A percentile compares a stretch with the other conserved stretches of the same genome.
Evolutionary conservation across 2,888 invertebrate species (phyloP).

Genomic region (Microctonus brassicae): DNA sequence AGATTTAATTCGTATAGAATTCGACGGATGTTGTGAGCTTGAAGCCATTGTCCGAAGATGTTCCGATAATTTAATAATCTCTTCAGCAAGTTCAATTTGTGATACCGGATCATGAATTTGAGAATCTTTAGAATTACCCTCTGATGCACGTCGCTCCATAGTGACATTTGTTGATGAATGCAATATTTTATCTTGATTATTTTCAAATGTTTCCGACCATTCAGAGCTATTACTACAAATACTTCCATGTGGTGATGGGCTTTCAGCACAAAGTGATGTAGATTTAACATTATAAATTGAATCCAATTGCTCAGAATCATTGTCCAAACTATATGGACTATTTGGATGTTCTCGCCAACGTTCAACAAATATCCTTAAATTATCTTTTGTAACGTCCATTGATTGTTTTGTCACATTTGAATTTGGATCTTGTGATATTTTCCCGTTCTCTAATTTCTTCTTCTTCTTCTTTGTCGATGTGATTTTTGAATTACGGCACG

Average conservation of each 20-base stretch:
- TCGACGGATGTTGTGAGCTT: not conserved
- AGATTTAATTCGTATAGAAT: not conserved
- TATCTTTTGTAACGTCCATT: conserved; percentile 85
- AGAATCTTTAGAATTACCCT: conserved; percentile 75
- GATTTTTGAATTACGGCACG: conserved; percentile 60
- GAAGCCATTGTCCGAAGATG: conserved; percentile 71
- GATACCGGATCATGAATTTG: conserved; percentile 57
- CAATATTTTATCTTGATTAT: conserved; percentile 25
- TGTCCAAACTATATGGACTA: conserved; percentile 86
- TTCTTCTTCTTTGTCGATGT: not conserved
- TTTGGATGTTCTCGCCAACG: conserved; percentile 91
- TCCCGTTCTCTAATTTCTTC: not conserved
- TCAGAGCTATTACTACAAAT: conserved; percentile 74
- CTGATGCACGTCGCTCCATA: conserved; percentile 81
- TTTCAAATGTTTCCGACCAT: conserved; percentile 36
- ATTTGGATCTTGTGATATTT: not conserved
- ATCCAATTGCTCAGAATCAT: not conserved
- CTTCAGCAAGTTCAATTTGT: conserved; percentile 77
- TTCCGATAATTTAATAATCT: conserved; percentile 86
- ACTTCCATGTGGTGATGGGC: conserved; percentile 85
- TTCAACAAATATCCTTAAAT: conserved; percentile 86
- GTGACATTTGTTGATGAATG: conserved; percentile 44
- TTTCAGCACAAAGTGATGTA: conserved; percentile 76
- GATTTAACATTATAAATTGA: conserved; percentile 40
- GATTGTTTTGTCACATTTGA: conserved; percentile 67